Base-by-base conservation (phyloP, 2,113 vertebrate species). In the Aix galericulata region DNA sequence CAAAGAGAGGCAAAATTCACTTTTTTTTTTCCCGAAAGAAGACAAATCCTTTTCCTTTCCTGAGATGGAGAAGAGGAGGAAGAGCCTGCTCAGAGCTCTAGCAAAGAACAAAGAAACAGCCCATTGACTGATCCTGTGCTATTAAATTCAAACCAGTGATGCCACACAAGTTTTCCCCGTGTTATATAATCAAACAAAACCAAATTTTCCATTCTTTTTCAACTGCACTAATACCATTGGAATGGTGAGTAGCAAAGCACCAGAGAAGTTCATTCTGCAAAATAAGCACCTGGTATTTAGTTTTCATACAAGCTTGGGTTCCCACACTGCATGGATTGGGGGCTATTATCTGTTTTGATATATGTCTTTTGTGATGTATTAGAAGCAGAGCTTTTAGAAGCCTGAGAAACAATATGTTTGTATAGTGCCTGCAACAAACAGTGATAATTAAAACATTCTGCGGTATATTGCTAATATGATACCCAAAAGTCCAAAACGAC, bases 131-230 rank as follows among this genome's bases (percentile, higher is more conserved):
- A 84, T 81, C 23, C 48, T 0, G 0, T 53, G 74, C 32, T 89
- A 27, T 60, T 91, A 76, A 94, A 89, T 79, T 79, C 77, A 89
- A 77, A 68, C 69, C 62, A 68, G 71, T 0, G 0, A 89, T 76
- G 71, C 66, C 87, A 64, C 62, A 73, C 0, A 1, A 85, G 58
- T 32, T 79, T 92, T 62, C 10, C 27, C 67, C 0, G 0, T 82
- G 82, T 59, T 74, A 44, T n/a, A 75, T 75, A 84, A 82, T 73
- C 53, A 91, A 77, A 88, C 90, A 93, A 79, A 95, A 42, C 17
- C 5, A 5, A 87, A 73, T 68, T 76, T 79, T 92, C 91, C 69
- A 50, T 84, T 94, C 71, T 34, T 78, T 72, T 91, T 81, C 64
- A 34, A 44, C 48, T 50, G 32, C 66, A 76, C 31, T 72, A 69